These are phyloP conservation scores for Eulemur rufifrons DNA, from an alignment of 2,113 vertebrate species.

Conservation along the genomic window DNA sequence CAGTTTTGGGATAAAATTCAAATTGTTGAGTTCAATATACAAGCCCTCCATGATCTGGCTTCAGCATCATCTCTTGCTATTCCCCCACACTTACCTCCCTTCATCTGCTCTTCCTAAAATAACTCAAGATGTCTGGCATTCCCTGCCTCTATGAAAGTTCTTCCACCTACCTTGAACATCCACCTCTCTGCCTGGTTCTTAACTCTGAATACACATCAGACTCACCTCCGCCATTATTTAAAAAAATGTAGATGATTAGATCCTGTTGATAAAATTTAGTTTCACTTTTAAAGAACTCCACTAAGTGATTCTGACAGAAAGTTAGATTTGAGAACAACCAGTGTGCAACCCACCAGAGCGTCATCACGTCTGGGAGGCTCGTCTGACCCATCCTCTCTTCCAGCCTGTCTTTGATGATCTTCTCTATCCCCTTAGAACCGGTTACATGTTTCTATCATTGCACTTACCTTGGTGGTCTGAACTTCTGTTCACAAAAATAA, in stretches of 20 bases:
- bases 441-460: fast-evolving
- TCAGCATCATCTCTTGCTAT: neutral
- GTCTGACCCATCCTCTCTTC: neutral
- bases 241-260: neutral
- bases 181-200: neutral
- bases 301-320: neutral
- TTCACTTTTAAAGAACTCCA: neutral
- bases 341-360: neutral
- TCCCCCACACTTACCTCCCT: neutral
- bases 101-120: neutral
- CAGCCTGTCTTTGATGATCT: neutral
- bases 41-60: neutral
- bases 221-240: neutral
- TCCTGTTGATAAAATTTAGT: neutral
- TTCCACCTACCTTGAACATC: neutral
- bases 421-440: neutral
- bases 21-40: neutral
- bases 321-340: neutral
- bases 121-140: neutral
- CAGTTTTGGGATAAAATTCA: neutral
- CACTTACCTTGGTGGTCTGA: neutral
- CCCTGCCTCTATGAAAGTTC: neutral
- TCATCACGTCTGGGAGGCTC: no score
- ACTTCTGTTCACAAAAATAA: neutral
- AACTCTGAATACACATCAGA: neutral